Conservation (phyloP, 2,797 vertebrate species). For the Myotis vivesi region DNA sequence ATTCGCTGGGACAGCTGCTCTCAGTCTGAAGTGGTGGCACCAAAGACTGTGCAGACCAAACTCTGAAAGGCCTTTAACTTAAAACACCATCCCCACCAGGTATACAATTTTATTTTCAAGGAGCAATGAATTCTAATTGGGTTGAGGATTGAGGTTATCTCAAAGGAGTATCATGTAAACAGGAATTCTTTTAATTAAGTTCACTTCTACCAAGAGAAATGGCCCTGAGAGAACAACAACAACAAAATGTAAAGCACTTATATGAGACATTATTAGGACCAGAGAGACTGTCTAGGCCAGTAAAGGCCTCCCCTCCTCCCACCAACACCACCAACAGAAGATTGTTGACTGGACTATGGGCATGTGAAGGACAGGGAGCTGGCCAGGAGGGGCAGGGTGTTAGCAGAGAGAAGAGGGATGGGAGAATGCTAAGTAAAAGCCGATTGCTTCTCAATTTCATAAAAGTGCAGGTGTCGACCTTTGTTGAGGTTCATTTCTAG, state of each 20-base stretch:
- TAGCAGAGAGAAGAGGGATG: not conserved
- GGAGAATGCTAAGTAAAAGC: not conserved
- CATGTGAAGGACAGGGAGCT: not conserved
- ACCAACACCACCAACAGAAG: not conserved
- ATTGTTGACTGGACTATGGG: not conserved
- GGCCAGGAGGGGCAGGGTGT: not conserved
- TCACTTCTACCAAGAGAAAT: not conserved
- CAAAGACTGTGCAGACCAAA: not conserved
- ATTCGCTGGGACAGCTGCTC: not conserved
- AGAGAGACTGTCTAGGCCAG: not conserved
- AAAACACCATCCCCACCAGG: not conserved
- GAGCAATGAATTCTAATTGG: not conserved
- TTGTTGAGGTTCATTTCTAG: not conserved
- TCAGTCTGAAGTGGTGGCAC: not conserved
- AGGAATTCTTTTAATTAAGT: slow-evolving; percentile 3
- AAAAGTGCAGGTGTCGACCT: not conserved
- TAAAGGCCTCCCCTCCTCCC: not conserved
- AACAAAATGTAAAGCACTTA: not conserved
- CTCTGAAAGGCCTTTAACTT: not conserved
- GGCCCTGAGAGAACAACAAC: not conserved
- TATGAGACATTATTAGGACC: not conserved
- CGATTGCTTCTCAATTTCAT: not conserved
- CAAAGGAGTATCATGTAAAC: not conserved
- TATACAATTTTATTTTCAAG: slow-evolving; percentile 5
- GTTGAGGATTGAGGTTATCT: not conserved